A percentile compares a stretch with the other conserved stretches of the same genome.
Conservation (phyloP, 1,140 invertebrate species). For the Drosophila busckii region DNA sequence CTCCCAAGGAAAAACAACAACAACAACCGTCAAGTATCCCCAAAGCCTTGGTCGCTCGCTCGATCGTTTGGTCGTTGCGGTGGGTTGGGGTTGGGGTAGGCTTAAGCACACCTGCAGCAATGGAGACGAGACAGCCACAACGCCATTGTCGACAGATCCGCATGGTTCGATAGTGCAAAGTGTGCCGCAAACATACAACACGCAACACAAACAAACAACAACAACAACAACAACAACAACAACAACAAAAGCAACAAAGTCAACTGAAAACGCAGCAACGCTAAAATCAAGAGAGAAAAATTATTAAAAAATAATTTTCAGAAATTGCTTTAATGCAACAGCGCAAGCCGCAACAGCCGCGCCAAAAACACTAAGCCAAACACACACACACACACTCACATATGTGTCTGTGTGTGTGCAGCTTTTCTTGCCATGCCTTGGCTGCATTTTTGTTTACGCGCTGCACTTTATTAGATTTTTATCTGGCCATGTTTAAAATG, state of each 20-base stretch:
- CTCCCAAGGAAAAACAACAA: too few species aligned
- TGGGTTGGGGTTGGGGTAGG: slow-evolving; percentile 27
- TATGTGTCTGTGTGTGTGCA: background rate
- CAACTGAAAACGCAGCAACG: slow-evolving; percentile 5
- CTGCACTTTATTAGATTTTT: slow-evolving; percentile 70
- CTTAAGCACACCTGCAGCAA: slow-evolving; percentile 57
- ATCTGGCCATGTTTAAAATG: slow-evolving; percentile 60
- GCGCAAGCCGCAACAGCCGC: background rate
- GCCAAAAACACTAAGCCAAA: slow-evolving; percentile 5
- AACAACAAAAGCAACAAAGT: background rate
- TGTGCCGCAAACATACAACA: slow-evolving; percentile 49
- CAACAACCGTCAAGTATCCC: too few species aligned
- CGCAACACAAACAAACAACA: slow-evolving; percentile 6
- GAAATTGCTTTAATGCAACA: slow-evolving; percentile 60
- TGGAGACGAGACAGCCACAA: slow-evolving; percentile 30
- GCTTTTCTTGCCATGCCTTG: slow-evolving; percentile 1
- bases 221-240: slow-evolving; percentile 9
- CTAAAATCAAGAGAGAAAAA: slow-evolving; percentile 54
- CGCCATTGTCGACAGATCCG: slow-evolving; percentile 48
- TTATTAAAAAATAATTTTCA: slow-evolving; percentile 69
- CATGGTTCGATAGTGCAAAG: slow-evolving; percentile 71
- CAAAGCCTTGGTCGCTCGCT: too few species aligned
- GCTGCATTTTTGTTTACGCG: slow-evolving; percentile 19
- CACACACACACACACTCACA: slow-evolving; percentile 2
- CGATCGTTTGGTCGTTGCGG: too few species aligned